These are phyloP conservation scores for Aspiorhynchus laticeps DNA, from an alignment of 2,113 vertebrate genomes.

Conservation along the genomic window DNA sequence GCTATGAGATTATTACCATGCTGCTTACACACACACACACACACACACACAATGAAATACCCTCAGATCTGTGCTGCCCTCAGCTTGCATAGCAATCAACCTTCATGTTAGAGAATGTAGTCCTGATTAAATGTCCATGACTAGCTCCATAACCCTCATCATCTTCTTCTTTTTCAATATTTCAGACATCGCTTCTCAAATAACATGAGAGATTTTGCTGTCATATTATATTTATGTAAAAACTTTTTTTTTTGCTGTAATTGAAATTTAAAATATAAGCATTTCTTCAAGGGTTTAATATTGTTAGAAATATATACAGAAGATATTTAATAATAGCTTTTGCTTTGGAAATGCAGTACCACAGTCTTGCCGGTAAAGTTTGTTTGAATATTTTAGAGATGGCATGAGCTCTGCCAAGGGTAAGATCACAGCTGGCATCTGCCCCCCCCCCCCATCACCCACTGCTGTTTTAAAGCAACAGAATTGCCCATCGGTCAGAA, in stretches of 20 bases:
- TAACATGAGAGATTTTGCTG: background rate
- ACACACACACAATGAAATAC: slow-evolving; percentile 10
- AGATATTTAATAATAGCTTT: background rate
- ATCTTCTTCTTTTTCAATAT: slow-evolving; percentile 8
- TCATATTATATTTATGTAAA: background rate
- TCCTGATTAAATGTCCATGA: slow-evolving; percentile 22
- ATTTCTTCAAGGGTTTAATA: background rate
- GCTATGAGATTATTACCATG: slow-evolving; percentile 51
- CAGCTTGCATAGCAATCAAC: slow-evolving; percentile 41
- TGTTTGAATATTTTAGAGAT: background rate
- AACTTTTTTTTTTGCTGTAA: background rate
- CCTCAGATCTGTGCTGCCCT: slow-evolving; percentile 37
- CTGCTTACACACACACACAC: slow-evolving; percentile 35
- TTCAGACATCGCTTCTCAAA: background rate
- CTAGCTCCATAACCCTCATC: slow-evolving; percentile 11
- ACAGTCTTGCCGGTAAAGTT: background rate
- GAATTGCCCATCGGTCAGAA: slow-evolving; percentile 40
- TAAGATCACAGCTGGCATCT: slow-evolving; percentile 26
- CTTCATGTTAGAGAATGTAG: slow-evolving; percentile 35
- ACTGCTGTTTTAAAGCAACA: slow-evolving; percentile 43
- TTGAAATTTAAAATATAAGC: background rate
- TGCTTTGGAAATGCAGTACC: background rate
- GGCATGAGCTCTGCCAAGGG: background rate
- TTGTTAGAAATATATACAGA: background rate
- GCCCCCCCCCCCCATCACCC: background rate